Evolutionary conservation across 2,888 invertebrate species (phyloP), one percentile per base, ranked within the genome.

Genomic region (Atethmia centrago): DNA sequence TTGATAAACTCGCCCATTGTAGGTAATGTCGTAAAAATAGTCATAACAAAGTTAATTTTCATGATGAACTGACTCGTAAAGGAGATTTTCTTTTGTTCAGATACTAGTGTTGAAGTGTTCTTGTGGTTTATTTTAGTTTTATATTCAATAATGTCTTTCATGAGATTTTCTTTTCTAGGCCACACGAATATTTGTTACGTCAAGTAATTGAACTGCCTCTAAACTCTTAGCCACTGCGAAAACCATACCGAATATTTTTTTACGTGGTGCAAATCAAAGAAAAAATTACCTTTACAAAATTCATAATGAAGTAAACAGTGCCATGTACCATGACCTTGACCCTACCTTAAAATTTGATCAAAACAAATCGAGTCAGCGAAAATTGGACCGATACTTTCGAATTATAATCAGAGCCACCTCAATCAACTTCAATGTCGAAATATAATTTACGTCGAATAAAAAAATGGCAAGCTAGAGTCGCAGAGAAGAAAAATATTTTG

Each of bases 1-100:
- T 81, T 81, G 84, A 84, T 86, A 86, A 85, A 77, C 75, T 80
- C 31, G 12, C 42, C 73, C 65, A 74, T 79, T 79, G 65, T 80
- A 59, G 69, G 71, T 71, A 67, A 74, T 55, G 69, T 76, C 84
- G 55, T 84, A 86, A 86, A 83, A 80, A 74, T 73, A 62, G 66
- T 73, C 55, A 78, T 67, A 82, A 55, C 55, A 19, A 71, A 83
- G 76, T 74, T 74, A 72, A 85, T 85, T 85, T 71, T 66, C 47
- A 59, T 70, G 74, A 85, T 68, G 66, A 61, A 83, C 71, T 31
- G 55, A 21, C 40, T 83, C 58, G 47, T 85, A 70, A 66, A 64
- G 68, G 40, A 56, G 40, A 59, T n/a, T 69, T 70, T 55, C 53
- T 68, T 85, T 73, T 64, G 80, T 73, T 80, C 74, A 49, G 42